phyloP scores from a whole-genome alignment of 2,113 vertebrate species.

The Taxidea taxus region DNA sequence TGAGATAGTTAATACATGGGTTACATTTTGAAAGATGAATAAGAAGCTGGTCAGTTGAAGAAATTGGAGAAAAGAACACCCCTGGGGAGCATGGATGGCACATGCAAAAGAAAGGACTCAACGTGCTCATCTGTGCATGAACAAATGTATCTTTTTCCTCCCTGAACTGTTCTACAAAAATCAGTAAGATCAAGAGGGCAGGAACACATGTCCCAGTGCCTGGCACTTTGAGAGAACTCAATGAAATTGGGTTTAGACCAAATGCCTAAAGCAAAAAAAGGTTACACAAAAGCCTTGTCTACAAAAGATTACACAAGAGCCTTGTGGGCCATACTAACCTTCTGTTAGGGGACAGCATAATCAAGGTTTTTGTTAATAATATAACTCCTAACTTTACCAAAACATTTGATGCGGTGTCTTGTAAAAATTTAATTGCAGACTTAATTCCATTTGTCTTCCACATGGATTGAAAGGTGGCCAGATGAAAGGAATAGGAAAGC shows the following conservation, averaged over 20 bases:
- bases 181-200: neutral
- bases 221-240: neutral
- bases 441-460: constrained; percentile 56
- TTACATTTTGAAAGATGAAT: neutral
- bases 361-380: constrained; percentile 35
- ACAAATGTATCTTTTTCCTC: neutral
- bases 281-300: neutral
- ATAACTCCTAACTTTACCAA: constrained; percentile 34
- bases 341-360: constrained; percentile 36
- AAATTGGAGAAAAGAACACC: neutral
- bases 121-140: neutral
- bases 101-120: neutral
- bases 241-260: neutral
- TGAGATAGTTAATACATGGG: neutral
- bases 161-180: neutral
- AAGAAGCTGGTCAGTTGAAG: neutral
- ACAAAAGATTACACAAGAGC: neutral
- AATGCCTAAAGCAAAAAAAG: constrained; percentile 34
- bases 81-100: neutral
- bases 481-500: constrained; percentile 28
- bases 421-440: constrained; percentile 61
- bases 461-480: constrained; percentile 23
- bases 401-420: neutral
- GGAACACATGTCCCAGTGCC: neutral
- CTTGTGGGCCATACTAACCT: constrained; percentile 16